Evolutionary conservation across 2,113 vertebrate species (phyloP).

Genomic region (Peromyscus maniculatus): DNA sequence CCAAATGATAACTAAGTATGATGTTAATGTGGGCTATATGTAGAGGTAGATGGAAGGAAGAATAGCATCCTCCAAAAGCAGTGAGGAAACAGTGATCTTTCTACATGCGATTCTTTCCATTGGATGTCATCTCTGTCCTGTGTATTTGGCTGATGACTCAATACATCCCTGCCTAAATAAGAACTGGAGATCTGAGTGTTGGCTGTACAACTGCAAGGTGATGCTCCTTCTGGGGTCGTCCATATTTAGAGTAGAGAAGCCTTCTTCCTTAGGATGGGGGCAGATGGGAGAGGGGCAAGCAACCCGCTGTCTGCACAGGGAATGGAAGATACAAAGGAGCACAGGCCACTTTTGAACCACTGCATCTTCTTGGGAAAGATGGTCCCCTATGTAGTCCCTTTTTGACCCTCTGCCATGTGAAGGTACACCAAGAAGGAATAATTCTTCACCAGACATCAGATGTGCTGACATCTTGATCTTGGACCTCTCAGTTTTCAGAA

Average conservation of each 20-base stretch:
- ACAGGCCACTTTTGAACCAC: background rate
- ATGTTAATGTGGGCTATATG: no score
- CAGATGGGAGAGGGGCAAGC: background rate
- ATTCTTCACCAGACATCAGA: background rate
- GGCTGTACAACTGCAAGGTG: background rate
- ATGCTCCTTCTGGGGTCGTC: background rate
- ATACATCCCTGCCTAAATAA: background rate
- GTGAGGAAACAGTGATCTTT: background rate
- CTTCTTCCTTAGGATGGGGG: background rate
- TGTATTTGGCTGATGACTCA: background rate
- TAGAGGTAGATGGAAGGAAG: background rate
- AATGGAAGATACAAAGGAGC: background rate
- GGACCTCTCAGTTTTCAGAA: constrained; percentile 6
- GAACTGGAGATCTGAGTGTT: background rate
- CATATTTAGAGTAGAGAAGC: background rate
- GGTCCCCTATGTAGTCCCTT: no score
- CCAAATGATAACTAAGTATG: background rate
- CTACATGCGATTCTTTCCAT: background rate
- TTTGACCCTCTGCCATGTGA: background rate
- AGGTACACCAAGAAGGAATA: background rate
- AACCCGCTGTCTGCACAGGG: background rate
- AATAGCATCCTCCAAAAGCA: background rate
- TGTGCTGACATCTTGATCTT: constrained; percentile 30
- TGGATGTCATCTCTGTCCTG: no score
- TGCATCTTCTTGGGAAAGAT: background rate